Evolutionary conservation across 2,888 invertebrate genomes (phyloP).

Genomic region (Unio delphinus): DNA sequence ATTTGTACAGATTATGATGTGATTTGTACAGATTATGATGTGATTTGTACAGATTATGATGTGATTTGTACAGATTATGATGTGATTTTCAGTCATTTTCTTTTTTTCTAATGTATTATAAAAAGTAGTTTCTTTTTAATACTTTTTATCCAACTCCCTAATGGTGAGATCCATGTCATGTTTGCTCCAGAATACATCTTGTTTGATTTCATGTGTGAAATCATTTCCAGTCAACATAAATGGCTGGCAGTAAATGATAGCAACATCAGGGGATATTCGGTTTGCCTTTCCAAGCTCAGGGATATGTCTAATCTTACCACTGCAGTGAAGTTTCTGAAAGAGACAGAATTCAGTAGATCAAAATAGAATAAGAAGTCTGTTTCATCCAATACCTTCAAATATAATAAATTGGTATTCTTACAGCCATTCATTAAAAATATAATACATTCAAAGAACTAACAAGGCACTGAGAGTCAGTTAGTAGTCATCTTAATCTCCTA

Average conservation of each 20-base stretch:
- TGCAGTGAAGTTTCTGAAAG: slow-evolving; percentile 60
- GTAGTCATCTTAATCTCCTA: too few relatives aligned
- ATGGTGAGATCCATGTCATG: slow-evolving; percentile 61
- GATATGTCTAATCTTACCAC: slow-evolving; percentile 44
- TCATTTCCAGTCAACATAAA: slow-evolving; percentile 50
- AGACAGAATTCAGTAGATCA: neutral
- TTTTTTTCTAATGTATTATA: too few relatives aligned
- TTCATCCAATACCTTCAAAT: too few relatives aligned
- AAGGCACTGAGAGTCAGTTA: too few relatives aligned
- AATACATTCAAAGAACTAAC: too few relatives aligned
- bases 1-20: neutral
- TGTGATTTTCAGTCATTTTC: too few relatives aligned
- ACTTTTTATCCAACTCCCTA: slow-evolving; percentile 57
- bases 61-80: neutral
- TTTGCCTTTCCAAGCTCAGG: slow-evolving; percentile 24
- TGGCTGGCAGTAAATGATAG: slow-evolving; percentile 58
- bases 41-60: neutral
- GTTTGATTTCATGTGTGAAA: slow-evolving; percentile 33
- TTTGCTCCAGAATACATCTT: slow-evolving; percentile 61
- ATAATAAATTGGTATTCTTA: too few relatives aligned
- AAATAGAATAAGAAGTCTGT: too few relatives aligned
- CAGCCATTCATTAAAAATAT: too few relatives aligned
- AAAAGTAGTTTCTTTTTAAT: slow-evolving; percentile 11
- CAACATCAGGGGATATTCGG: slow-evolving; percentile 38
- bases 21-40: neutral